These are phyloP conservation scores for Netelia virgata DNA, from an alignment of 2,888 invertebrate species.

Conservation along the genomic window DNA sequence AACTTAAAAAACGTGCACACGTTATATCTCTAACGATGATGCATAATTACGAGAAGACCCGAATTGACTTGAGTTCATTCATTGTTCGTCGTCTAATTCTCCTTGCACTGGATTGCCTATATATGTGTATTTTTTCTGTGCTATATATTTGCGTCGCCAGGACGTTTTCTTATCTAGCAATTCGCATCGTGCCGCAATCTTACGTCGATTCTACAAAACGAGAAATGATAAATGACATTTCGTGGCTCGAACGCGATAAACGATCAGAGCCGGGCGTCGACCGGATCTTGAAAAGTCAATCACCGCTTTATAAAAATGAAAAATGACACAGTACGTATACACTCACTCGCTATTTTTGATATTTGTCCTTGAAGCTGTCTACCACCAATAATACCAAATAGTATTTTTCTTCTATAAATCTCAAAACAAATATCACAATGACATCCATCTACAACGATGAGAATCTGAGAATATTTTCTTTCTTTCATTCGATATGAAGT, in stretches of 20 bases:
- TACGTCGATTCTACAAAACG: conserved; percentile 59
- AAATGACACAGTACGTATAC: conserved; percentile 39
- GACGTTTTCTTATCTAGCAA: conserved; percentile 77
- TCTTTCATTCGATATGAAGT: conserved; percentile 1
- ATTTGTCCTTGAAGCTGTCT: conserved; percentile 15
- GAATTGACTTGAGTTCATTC: conserved; percentile 63
- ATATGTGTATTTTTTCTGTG: conserved; percentile 25
- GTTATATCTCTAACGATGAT: not conserved
- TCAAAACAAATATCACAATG: conserved; percentile 58
- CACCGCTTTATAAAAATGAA: conserved; percentile 38
- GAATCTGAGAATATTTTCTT: conserved; percentile 27
- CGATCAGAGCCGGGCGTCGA: not conserved
- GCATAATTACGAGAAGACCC: conserved; percentile 26
- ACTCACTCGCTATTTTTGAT: conserved; percentile 19
- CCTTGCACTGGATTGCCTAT: conserved; percentile 44
- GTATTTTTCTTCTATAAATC: conserved; percentile 24
- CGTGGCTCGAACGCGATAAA: conserved; percentile 6
- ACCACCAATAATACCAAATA: not conserved
- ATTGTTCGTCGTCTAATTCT: conserved; percentile 33
- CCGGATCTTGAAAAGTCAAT: conserved; percentile 30
- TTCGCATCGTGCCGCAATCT: conserved; percentile 80
- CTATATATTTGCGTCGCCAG: conserved; percentile 59
- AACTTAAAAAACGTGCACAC: conserved; percentile 40
- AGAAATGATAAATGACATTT: conserved; percentile 41
- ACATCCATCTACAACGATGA: conserved; percentile 61